Percentiles rank a stretch among this genome's conserved stretches.
Conservation (phyloP, 2,888 invertebrate genomes). For the Eupithecia pulchellata region DNA sequence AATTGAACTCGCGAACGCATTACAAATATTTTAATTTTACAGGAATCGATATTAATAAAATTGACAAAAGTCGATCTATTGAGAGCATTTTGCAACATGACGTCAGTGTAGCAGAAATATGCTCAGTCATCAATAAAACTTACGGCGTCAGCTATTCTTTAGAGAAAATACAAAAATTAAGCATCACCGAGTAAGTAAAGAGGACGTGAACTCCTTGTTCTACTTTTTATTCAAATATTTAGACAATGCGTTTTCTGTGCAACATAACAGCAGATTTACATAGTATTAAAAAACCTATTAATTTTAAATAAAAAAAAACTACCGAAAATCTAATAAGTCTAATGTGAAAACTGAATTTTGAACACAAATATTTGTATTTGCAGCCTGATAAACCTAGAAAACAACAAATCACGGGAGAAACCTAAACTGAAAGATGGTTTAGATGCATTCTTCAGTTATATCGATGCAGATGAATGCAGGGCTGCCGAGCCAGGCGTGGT, state of each 20-base stretch:
- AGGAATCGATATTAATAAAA: slow-evolving; percentile 14
- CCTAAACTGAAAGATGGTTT: slow-evolving; percentile 21
- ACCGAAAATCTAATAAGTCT: not conserved
- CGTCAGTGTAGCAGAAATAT: slow-evolving; percentile 48
- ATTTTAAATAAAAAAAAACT: not conserved
- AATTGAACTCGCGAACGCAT: not conserved
- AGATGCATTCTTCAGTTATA: slow-evolving; percentile 38
- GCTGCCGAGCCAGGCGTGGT: slow-evolving; percentile 39
- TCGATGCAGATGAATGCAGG: slow-evolving; percentile 38
- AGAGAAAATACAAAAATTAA: slow-evolving; percentile 43
- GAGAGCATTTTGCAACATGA: slow-evolving; percentile 44
- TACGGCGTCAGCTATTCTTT: slow-evolving; percentile 41
- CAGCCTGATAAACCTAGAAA: slow-evolving; percentile 36
- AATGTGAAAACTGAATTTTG: not conserved
- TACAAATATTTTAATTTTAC: not conserved
- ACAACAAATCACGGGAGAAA: not conserved
- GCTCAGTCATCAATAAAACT: slow-evolving; percentile 45
- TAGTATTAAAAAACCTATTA: not conserved
- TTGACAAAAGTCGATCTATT: slow-evolving; percentile 44
- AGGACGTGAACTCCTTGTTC: not conserved
- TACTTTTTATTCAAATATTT: not conserved
- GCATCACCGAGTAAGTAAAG: slow-evolving; percentile 57
- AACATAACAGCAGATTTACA: not conserved
- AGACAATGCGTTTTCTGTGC: not conserved
- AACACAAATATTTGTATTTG: slow-evolving; percentile 9